Evolutionary conservation across 1,140 invertebrate genomes (phyloP), one percentile per base, ranked within the genome.

Genomic region (Druon quercuslanigerum): DNA sequence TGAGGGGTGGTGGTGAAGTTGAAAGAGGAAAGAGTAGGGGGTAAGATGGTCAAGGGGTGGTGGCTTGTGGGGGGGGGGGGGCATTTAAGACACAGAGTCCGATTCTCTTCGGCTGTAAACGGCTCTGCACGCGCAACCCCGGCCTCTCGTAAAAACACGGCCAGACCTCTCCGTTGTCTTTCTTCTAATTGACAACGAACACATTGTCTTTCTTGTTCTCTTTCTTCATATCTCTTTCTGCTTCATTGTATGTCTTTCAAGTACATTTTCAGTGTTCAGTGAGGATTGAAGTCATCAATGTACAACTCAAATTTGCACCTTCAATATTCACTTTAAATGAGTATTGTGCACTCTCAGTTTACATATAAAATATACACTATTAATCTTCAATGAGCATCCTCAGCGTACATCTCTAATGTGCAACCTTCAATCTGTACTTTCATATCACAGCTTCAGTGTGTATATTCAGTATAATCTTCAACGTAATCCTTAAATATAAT

Each of bases 31-130:
- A 50, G 77, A 74, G 79, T 50, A 46, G 0, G 73, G 73, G 74
- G 76, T 20, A 14, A 72, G n/a, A 54, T 51, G 33, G n/a, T 66
- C 25, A 66, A 66, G 51, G 66, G 16, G 51, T 40, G 70, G 73
- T 71, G 50, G 56, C 25, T 33, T 25, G 1, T 3, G n/a, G 78
- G 57, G 56, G 78, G 66, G 46, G 74, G 83, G 85, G 87, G 85
- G 88, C 87, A 86, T 88, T 90, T 85, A 82, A 86, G 85, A 83
- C 84, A 88, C 85, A 83, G 83, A 84, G 84, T 85, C 85, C 85
- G 88, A 91, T 89, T 91, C 88, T 90, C 87, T 83, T 85, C 87
- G 86, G 88, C 84, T 86, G 89, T 91, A 90, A 90, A 90, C 88
- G 85, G 81, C 85, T 82, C 79, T 83, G 81, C 82, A 83, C 82